A percentile compares a stretch with the other conserved stretches of the same genome.
Evolutionary conservation across 2,113 vertebrate genomes (phyloP).

Genomic region (Pavo muticus): DNA sequence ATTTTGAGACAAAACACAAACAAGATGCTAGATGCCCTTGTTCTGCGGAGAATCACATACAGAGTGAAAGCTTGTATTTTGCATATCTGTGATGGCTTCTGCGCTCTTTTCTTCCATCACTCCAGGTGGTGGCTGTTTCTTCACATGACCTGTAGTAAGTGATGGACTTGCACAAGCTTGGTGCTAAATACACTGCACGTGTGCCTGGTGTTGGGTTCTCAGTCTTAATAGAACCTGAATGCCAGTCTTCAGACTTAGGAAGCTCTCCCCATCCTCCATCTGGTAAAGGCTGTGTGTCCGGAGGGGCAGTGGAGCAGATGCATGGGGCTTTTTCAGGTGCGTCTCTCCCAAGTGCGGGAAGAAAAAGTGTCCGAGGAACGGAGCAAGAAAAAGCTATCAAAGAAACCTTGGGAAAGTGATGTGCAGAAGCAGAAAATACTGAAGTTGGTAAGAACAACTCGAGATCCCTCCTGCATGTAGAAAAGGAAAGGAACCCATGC

Average conservation of each 20-base stretch:
- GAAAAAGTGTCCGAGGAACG: slow-evolving; percentile 87
- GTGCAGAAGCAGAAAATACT: slow-evolving; percentile 77
- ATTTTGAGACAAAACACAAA: rapidly evolving
- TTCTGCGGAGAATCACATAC: neutral
- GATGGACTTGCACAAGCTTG: neutral
- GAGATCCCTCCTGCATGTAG: rapidly evolving
- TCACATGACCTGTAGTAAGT: neutral
- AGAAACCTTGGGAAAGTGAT: slow-evolving; percentile 86
- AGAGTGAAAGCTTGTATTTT: rapidly evolving
- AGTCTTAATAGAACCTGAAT: rapidly evolving
- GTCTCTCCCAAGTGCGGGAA: slow-evolving; percentile 50
- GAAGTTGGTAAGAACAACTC: slow-evolving; percentile 62
- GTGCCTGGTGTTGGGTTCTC: rapidly evolving
- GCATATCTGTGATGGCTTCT: neutral
- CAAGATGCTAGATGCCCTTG: neutral
- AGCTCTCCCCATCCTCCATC: rapidly evolving
- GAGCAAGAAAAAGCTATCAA: slow-evolving; percentile 84
- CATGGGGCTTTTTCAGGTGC: slow-evolving; percentile 16
- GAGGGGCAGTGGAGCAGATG: rapidly evolving
- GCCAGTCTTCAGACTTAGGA: neutral
- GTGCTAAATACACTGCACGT: rapidly evolving
- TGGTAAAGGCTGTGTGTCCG: neutral
- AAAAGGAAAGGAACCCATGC: rapidly evolving
- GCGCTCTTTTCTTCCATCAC: neutral
- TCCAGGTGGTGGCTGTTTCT: neutral